These are phyloP conservation scores for Dicranocentrus wangi DNA, from an alignment of 2,888 invertebrate species.

Conservation along the genomic window DNA sequence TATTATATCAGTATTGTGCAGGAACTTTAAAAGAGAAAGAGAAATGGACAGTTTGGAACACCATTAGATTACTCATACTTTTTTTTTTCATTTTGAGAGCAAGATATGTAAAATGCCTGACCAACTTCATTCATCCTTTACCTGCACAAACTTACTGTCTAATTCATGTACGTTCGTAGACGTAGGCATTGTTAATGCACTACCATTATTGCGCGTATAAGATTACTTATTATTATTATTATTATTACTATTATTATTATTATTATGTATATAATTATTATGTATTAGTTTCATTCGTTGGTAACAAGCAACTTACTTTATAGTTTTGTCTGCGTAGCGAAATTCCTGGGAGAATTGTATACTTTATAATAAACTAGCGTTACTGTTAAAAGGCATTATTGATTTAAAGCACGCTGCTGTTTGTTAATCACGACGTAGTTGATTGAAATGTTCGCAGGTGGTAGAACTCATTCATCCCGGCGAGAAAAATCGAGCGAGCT, in stretches of 20 bases:
- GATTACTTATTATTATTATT: not conserved
- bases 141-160: slow-evolving; percentile 1
- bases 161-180: no score
- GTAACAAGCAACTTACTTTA: no score
- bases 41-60: slow-evolving; percentile 1
- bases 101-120: slow-evolving; percentile 2
- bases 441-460: no score
- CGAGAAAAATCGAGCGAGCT: no score
- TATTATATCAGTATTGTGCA: no score
- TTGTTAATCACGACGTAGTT: slow-evolving; percentile 24
- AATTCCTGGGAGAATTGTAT: no score
- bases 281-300: no score
- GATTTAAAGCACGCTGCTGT: slow-evolving; percentile 39
- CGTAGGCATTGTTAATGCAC: no score
- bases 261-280: no score
- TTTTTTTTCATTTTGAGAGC: not conserved
- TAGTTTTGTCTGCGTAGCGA: no score
- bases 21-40: not conserved
- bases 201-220: no score
- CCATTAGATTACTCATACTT: not conserved
- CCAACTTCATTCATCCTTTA: not conserved
- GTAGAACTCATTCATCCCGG: no score
- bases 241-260: slow-evolving; percentile 1
- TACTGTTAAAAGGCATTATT: slow-evolving; percentile 44
- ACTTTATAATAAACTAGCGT: slow-evolving; percentile 8